These are phyloP conservation scores for Strigops habroptila DNA, from an alignment of 2,113 vertebrate genomes.

Conservation along the genomic window DNA sequence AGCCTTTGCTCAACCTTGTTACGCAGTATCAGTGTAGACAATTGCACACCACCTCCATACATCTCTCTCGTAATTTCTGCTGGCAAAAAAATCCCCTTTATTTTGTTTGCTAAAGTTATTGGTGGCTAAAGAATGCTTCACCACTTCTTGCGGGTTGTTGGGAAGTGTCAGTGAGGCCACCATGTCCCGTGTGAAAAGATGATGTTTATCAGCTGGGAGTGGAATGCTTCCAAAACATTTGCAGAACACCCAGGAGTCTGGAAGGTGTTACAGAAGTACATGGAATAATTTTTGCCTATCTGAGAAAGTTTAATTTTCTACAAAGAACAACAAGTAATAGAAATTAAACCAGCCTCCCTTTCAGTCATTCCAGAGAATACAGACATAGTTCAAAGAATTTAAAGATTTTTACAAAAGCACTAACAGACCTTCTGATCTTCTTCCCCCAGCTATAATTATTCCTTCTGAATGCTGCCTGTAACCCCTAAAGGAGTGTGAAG, in stretches of 20 bases:
- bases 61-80: not conserved
- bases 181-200: not conserved
- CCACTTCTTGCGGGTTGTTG: not conserved
- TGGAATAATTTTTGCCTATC: not conserved
- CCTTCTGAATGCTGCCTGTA: slow-evolving; percentile 1
- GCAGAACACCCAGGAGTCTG: not conserved
- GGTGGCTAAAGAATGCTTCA: not conserved
- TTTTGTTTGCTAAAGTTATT: not conserved
- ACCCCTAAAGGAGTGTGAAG: not conserved
- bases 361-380: not conserved
- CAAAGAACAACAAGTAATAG: not conserved
- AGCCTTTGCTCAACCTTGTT: not conserved
- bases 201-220: not conserved
- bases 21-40: not conserved
- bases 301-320: not conserved
- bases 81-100: not conserved
- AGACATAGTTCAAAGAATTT: not conserved
- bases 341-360: slow-evolving; percentile 3
- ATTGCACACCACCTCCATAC: not conserved
- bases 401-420: not conserved
- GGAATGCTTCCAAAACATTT: not conserved
- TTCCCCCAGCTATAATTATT: not conserved
- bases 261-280: not conserved
- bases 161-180: not conserved
- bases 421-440: slow-evolving; percentile 5